Evolutionary conservation across 2,797 vertebrate species (phyloP), one percentile per base, ranked within the genome.

Genomic region (Gadopsis marmoratus): DNA sequence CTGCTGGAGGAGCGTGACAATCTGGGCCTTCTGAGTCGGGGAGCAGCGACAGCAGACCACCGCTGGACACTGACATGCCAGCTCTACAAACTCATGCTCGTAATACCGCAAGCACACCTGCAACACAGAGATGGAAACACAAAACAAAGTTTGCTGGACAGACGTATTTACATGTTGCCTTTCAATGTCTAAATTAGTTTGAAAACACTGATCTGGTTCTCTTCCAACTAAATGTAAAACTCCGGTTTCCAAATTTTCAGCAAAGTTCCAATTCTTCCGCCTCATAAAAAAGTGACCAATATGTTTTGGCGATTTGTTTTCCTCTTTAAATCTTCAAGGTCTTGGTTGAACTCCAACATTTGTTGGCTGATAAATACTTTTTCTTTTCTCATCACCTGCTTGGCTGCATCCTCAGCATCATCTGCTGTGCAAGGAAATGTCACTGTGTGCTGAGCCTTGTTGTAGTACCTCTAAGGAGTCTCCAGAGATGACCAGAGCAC

Each of bases 21-120:
- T 98, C 83, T 96, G 97, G 48, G 98, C 98, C 89, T 99, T 99
- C 91, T 99, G 98, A 0, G 98, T 99, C 5, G 98, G 98, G 0
- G 98, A 98, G 85, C 98, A 99, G 80, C 98, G 97, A 56, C 98
- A 99, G 94, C 98, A 99, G 51, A 99, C 98, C 33, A 99, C 97
- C 0, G 98, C 97, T 0, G 98, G 98, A 83, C 98, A 99, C 92
- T 99, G 98, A 87, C 97, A 99, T 0, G 97, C 97, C 93, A 99
- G 76, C 93, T 99, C 98, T 74, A 98, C 97, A 74, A 99, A 96
- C 91, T 99, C 98, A 3, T 97, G 98, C 87, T 99, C 98, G 0
- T 99, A 99, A 89, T 98, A 99, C 59, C 95, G 95, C 82, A 99
- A 89, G 79, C 98, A 99, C 79, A 99, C 96, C 98, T 99, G 81